Evolutionary conservation across 2,113 vertebrate species (phyloP), one percentile per base, ranked within the genome.

Genomic region (Corythaeola cristata): DNA sequence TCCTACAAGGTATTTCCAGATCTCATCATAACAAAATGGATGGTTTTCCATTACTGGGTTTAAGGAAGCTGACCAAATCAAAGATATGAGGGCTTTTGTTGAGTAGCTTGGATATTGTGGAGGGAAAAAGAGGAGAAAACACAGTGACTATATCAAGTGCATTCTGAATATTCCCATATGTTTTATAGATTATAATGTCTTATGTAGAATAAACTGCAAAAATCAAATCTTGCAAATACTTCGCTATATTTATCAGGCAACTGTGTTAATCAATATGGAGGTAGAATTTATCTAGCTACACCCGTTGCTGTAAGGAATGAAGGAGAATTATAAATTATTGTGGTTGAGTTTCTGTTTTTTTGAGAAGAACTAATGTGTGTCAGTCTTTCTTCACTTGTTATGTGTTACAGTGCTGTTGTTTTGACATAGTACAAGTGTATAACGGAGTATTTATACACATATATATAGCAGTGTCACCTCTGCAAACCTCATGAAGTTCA

Each of bases 321-420:
- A 88, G 59, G 23, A 67, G 37, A 81, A 41, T 66, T 81, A 5
- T 2, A 39, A 66, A 41, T 35, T 5, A 16, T 30, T 14, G 9
- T 59, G 52, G n/a, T n/a, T 55, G 39, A 16, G 16, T 72, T 85
- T 39, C 33, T 69, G 59, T 24, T 58, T 9, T 60, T 93, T 67
- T 33, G 52, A n/a, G 62, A 86, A 49, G 15, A 74, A 8, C 23
- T 49, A 0, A 21, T 11, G 0, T 1, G 26, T 37, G 47, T 33
- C 45, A 19, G 24, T 76, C 15, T 60, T 28, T 20, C 30, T 22
- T 64, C 49, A 6, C 33, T 14, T 27, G n/a, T 44, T 47, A 8
- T 6, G 5, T 60, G 9, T 39, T 50, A 6, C 63, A 77, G 56
- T 52, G 58, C 26, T 55, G 16, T 81, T 85, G 2, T 14, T 20